These are phyloP conservation scores for Poecile montanus DNA, from an alignment of 2,797 vertebrate genomes.

Conservation along the genomic window DNA sequence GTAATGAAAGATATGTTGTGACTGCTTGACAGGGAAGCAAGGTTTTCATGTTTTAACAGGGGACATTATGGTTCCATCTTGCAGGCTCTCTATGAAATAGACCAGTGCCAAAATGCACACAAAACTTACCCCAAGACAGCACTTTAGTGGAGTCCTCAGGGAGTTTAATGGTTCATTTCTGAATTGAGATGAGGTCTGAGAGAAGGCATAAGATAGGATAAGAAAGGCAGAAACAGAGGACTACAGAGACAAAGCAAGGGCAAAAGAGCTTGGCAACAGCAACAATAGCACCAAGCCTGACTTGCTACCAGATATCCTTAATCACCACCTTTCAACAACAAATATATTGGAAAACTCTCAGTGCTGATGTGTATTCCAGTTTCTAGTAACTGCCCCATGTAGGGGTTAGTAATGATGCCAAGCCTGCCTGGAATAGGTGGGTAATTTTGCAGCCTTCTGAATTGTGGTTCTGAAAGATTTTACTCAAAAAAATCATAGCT, in stretches of 20 bases:
- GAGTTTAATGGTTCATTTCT: neutral
- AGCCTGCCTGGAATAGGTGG: neutral
- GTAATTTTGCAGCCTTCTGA: neutral
- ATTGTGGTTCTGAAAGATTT: neutral
- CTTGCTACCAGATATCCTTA: neutral
- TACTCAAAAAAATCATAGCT: neutral
- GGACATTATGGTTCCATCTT: neutral
- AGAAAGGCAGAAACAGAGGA: neutral
- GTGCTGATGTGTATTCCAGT: neutral
- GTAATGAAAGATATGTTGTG: neutral
- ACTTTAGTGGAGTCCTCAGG: neutral
- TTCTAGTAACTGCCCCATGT: rapidly evolving
- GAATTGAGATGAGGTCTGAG: neutral
- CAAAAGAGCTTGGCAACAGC: neutral
- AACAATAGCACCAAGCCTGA: neutral
- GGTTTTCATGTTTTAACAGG: neutral
- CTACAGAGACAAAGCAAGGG: neutral
- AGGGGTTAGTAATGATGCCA: neutral
- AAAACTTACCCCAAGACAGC: neutral
- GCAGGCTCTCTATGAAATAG: neutral
- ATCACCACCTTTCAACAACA: neutral
- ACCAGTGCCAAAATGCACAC: neutral
- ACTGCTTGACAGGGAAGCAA: neutral
- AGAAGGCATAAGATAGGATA: neutral
- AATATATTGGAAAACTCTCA: neutral